Base-by-base conservation (phyloP, 2,113 vertebrate genomes). In the Alectura lathami region DNA sequence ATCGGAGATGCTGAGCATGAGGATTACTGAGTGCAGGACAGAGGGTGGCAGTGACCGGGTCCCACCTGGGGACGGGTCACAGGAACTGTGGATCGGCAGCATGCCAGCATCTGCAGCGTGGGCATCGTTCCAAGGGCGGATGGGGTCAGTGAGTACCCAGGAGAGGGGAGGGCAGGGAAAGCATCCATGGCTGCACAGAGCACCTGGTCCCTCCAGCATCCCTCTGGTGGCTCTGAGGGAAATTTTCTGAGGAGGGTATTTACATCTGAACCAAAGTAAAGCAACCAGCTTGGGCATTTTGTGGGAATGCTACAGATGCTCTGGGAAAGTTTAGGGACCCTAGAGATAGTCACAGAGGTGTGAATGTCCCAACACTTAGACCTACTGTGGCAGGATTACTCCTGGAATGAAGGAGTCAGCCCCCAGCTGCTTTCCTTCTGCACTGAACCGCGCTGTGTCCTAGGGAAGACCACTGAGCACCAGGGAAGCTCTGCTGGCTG, bases 31-130 rank as follows among this genome's bases (percentile, higher is more conserved):
- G 24, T 3, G 50, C 2, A 16, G 56, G 66, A 13, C 38, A n/a
- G 23, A 4, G 67, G 27, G 54, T 63, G 73, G 11, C 21, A 50
- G 26, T n/a, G 62, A 24, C 17, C 0, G 1, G 11, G 27, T 77
- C 18, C 40, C 57, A 29, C 53, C 23, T 29, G 14, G 43, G 18
- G 18, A 69, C 51, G 42, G 20, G 16, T 22, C n/a, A 70, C 48
- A 34, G 24, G 70, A 32, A 20, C 20, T 67, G 45, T 2, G 0
- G 24, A 20, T 48, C 17, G 11, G 38, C 0, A 0, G 1, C 9
- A 17, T 14, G 43, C 18, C 20, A 66, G 12, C 0, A 1, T 45
- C 51, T 1, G 1, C 13, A 45, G 36, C 27, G 38, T 0, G 1
- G 42, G 5, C 20, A 50, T 27, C 0, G 0, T 42, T 78, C 17